phyloP scores from a whole-genome alignment of 1,140 invertebrate genomes.

The Colletes gigas region DNA sequence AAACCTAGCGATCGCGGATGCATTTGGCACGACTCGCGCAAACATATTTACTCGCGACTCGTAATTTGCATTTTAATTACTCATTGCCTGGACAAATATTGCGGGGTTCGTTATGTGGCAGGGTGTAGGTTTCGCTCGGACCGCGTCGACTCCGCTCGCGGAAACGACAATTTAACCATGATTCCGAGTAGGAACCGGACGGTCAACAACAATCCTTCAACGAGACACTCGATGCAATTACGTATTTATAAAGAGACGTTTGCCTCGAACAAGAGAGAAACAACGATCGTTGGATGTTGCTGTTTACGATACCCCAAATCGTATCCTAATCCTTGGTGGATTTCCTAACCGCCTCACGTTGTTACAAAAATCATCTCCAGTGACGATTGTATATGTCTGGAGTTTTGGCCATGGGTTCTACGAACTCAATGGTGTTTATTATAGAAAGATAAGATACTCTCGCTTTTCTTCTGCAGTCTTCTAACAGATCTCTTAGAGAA shows the following conservation, averaged over 20 bases:
- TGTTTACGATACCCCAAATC: no score
- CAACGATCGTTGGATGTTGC: no score
- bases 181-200: neutral
- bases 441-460: no score
- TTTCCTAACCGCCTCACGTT: no score
- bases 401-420: no score
- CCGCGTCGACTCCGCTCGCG: slow-evolving; percentile 21
- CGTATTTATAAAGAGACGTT: neutral
- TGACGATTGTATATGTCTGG: no score
- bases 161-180: slow-evolving; percentile 23
- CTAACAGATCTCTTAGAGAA: no score
- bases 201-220: neutral
- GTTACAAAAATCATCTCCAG: no score
- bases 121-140: slow-evolving; percentile 33
- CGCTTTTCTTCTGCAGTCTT: no score
- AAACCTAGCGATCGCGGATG: slow-evolving; percentile 55
- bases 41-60: slow-evolving; percentile 65
- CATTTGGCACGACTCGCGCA: slow-evolving; percentile 64
- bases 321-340: no score
- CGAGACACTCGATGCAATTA: neutral
- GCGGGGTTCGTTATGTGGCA: slow-evolving; percentile 60
- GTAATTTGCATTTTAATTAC: slow-evolving; percentile 75
- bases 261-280: no score
- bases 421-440: no score
- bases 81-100: slow-evolving; percentile 69